Evolutionary conservation across 2,888 invertebrate genomes (phyloP).

Genomic region (Drosophila helvetica): DNA sequence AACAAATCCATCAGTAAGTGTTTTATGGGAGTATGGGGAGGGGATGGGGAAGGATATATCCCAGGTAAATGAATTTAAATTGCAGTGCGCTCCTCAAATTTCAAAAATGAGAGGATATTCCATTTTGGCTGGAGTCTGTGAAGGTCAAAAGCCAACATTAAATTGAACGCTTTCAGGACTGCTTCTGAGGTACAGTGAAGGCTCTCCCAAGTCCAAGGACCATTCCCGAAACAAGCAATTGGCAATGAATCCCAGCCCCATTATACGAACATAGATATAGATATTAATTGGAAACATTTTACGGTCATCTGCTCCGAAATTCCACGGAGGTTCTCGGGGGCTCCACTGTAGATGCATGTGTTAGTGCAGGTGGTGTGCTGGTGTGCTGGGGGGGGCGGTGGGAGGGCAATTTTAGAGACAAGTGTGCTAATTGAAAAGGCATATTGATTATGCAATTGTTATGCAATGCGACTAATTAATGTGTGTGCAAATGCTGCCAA

Average conservation of each 20-base stretch:
- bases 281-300: no score
- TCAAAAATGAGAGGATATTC: no score
- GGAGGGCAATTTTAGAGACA: slow-evolving; percentile 43
- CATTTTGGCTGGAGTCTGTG: no score
- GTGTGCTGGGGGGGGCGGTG: slow-evolving; percentile 19
- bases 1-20: background rate
- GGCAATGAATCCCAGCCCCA: no score
- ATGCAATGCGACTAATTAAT: slow-evolving; percentile 71
- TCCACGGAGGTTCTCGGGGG: no score
- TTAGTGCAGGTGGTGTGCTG: background rate
- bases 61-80: background rate
- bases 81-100: background rate
- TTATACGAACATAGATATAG: no score
- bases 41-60: background rate
- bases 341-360: background rate
- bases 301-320: no score
- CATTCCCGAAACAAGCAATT: no score
- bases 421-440: slow-evolving; percentile 60
- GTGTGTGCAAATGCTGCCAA: slow-evolving; percentile 23
- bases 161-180: no score
- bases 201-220: no score
- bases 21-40: background rate
- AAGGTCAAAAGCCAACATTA: no score
- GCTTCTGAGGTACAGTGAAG: no score
- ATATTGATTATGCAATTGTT: slow-evolving; percentile 78